Evolutionary conservation across 2,113 vertebrate species (phyloP).

Genomic region (Petroica traversi): DNA sequence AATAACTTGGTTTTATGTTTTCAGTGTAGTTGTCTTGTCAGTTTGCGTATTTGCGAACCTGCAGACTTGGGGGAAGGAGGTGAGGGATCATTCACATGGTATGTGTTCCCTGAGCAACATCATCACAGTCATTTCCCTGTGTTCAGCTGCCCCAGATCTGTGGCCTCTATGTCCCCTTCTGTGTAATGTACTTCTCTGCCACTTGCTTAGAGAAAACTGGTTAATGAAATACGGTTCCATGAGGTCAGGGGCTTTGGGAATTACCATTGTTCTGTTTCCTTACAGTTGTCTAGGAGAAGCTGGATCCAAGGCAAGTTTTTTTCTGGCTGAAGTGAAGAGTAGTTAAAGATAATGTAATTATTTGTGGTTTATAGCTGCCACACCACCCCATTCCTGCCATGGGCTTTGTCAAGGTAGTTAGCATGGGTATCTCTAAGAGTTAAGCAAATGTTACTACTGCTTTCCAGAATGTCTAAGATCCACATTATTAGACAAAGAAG

Average conservation of each 20-base stretch:
- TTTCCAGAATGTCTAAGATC: background rate
- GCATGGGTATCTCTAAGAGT: background rate
- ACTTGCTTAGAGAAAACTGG: background rate
- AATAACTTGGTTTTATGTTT: background rate
- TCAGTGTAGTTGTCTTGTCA: background rate
- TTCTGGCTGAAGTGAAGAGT: background rate
- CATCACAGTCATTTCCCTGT: background rate
- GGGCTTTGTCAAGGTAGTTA: background rate
- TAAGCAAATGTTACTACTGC: background rate
- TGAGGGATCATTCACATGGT: fast-evolving
- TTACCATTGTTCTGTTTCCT: background rate
- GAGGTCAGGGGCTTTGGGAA: background rate
- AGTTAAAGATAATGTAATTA: background rate
- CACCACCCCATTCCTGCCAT: background rate
- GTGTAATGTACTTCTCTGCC: background rate
- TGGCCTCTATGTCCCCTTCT: background rate
- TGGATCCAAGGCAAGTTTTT: background rate
- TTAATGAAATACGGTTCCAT: background rate
- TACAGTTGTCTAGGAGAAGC: background rate
- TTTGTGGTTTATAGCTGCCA: background rate
- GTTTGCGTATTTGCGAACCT: background rate
- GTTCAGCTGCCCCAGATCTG: background rate
- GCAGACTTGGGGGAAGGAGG: background rate
- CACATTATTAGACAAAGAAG: background rate
- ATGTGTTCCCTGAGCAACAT: background rate